These are phyloP conservation scores for Paracanthobrama guichenoti DNA, from an alignment of 2,113 vertebrate genomes.

Conservation along the genomic window DNA sequence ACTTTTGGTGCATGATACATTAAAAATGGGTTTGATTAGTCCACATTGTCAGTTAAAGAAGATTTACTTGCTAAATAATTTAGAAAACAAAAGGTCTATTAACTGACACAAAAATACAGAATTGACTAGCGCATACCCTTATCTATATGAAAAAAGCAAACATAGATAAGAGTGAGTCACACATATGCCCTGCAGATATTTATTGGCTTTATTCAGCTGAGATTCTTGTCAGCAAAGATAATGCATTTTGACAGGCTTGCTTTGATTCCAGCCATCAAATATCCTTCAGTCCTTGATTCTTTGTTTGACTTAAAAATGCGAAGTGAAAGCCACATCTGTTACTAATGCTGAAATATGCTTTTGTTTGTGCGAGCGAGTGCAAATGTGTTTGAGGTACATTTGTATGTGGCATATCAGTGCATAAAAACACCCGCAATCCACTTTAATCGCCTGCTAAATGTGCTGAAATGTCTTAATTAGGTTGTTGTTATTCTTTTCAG, in stretches of 20 bases:
- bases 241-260: conserved; percentile 63
- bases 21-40: too few relatives aligned
- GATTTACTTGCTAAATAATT: neutral
- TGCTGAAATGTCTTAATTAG: conserved; percentile 15
- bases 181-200: conserved; percentile 50
- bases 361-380: neutral
- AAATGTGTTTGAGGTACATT: conserved; percentile 6
- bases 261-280: conserved; percentile 61
- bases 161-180: conserved; percentile 48
- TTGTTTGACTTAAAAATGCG: conserved; percentile 51
- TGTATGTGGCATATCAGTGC: neutral
- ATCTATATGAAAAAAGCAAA: conserved; percentile 57
- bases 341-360: conserved; percentile 55
- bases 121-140: conserved; percentile 54
- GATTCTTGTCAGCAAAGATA: conserved; percentile 56
- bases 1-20: neutral
- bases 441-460: neutral
- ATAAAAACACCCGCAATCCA: neutral
- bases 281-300: conserved; percentile 38
- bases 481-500: neutral
- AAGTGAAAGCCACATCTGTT: conserved; percentile 54
- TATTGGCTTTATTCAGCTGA: conserved; percentile 57
- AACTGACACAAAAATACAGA: conserved; percentile 54
- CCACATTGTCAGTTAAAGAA: neutral
- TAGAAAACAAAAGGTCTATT: neutral